phyloP scores from a whole-genome alignment of 2,888 invertebrate genomes.

The Ectemnius lituratus region DNA sequence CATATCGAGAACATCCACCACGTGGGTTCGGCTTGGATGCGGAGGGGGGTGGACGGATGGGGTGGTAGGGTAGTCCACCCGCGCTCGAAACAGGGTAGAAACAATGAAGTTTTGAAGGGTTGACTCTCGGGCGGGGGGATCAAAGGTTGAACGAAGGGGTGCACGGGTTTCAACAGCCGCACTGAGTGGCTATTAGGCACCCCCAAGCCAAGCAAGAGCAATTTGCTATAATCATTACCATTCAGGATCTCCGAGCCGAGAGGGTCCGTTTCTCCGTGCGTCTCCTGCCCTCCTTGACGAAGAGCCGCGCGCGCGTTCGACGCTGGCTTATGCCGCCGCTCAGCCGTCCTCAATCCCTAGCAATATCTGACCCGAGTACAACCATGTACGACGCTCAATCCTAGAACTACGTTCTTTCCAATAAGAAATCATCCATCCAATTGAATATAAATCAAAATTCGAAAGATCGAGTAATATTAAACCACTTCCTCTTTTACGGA shows the following conservation, averaged over 20 bases:
- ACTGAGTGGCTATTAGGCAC: slow-evolving; percentile 76
- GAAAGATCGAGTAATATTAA: no score
- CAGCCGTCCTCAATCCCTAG: slow-evolving; percentile 43
- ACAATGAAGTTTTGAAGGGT: slow-evolving; percentile 72
- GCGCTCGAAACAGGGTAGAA: slow-evolving; percentile 64
- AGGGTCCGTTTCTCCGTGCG: slow-evolving; percentile 64
- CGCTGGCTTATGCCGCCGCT: slow-evolving; percentile 51
- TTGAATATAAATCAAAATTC: no score
- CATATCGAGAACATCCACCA: slow-evolving; percentile 55
- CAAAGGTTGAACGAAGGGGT: slow-evolving; percentile 74
- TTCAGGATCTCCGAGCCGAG: slow-evolving; percentile 69
- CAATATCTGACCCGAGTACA: slow-evolving; percentile 56
- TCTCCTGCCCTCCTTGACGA: slow-evolving; percentile 57
- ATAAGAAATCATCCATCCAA: no score
- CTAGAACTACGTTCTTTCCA: no score
- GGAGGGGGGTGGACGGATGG: slow-evolving; percentile 12
- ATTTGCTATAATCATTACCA: slow-evolving; percentile 75
- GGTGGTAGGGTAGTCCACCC: slow-evolving; percentile 42
- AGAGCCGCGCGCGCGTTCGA: slow-evolving; percentile 17
- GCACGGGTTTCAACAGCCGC: slow-evolving; percentile 71
- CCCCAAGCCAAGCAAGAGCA: slow-evolving; percentile 71
- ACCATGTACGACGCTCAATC: no score
- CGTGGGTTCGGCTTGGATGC: no score
- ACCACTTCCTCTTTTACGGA: no score
- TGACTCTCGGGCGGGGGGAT: slow-evolving; percentile 72